Conservation (phyloP, 2,797 vertebrate species). For the Dromococcyx pavoninus region DNA sequence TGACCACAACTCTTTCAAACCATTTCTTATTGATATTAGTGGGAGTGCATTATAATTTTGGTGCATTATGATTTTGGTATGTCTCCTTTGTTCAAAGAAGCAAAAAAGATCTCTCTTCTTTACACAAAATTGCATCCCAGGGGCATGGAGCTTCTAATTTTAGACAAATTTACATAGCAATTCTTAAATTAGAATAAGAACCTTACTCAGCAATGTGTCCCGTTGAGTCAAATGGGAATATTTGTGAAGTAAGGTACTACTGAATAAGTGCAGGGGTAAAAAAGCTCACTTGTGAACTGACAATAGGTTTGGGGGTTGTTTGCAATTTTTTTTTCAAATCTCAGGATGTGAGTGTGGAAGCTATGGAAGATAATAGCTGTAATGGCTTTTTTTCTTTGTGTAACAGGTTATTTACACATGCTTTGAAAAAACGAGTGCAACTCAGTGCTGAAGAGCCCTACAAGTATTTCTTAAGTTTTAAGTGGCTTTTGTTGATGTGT, state of each 20-base stretch:
- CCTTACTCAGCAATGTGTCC: slow-evolving; percentile 27
- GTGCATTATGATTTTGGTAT: not conserved
- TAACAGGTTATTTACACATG: not conserved
- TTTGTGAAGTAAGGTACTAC: slow-evolving; percentile 5
- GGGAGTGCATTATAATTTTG: not conserved
- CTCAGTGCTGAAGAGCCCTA: not conserved
- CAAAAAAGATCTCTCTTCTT: not conserved
- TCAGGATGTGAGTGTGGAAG: not conserved
- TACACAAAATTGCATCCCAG: not conserved
- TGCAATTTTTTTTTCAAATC: not conserved
- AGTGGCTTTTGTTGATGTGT: not conserved
- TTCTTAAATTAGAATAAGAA: not conserved
- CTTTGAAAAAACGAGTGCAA: not conserved
- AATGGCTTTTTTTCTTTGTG: not conserved
- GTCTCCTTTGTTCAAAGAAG: not conserved
- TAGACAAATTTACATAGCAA: not conserved
- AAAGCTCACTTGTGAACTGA: not conserved
- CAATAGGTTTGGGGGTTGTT: not conserved
- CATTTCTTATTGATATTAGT: not conserved
- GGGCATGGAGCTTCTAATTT: not conserved
- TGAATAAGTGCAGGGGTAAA: not conserved
- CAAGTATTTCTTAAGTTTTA: slow-evolving; percentile 5
- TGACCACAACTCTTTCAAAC: not conserved
- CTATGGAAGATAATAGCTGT: not conserved
- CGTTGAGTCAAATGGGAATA: slow-evolving; percentile 13